phyloP scores from a whole-genome alignment of 2,113 vertebrate genomes.

The Ciconia stormi region DNA sequence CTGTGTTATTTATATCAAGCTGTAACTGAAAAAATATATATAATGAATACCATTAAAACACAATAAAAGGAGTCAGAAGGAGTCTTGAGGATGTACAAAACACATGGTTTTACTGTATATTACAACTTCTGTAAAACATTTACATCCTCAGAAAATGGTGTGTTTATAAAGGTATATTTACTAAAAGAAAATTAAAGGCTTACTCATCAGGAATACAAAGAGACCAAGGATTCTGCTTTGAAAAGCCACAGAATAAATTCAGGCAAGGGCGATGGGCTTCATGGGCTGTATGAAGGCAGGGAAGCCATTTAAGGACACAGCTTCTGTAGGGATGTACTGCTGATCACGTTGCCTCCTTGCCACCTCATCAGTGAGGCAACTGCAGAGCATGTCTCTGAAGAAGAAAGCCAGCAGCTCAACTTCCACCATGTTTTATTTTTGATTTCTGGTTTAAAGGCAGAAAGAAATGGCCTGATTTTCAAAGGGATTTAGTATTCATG shows the following conservation, averaged over 20 bases:
- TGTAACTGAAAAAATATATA: background rate
- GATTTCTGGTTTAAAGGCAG: background rate
- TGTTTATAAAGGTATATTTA: background rate
- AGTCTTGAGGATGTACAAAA: background rate
- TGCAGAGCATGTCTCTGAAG: background rate
- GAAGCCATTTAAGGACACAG: background rate
- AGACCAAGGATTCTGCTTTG: background rate
- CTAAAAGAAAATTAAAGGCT: background rate
- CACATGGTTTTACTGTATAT: background rate
- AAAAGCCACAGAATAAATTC: background rate
- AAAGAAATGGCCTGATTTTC: background rate
- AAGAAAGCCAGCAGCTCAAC: rapidly evolving
- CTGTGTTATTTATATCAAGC: rapidly evolving
- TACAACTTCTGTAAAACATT: background rate
- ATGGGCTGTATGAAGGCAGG: background rate
- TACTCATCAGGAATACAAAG: background rate
- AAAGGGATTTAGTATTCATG: background rate
- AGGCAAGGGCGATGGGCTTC: background rate
- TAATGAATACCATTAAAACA: background rate
- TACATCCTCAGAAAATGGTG: background rate
- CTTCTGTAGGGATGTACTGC: background rate
- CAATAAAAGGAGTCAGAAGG: background rate
- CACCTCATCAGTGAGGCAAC: background rate
- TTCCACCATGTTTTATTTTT: background rate
- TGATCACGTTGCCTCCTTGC: background rate